phyloP scores from a whole-genome alignment of 2,797 vertebrate species.

The Malacoraja senta region DNA sequence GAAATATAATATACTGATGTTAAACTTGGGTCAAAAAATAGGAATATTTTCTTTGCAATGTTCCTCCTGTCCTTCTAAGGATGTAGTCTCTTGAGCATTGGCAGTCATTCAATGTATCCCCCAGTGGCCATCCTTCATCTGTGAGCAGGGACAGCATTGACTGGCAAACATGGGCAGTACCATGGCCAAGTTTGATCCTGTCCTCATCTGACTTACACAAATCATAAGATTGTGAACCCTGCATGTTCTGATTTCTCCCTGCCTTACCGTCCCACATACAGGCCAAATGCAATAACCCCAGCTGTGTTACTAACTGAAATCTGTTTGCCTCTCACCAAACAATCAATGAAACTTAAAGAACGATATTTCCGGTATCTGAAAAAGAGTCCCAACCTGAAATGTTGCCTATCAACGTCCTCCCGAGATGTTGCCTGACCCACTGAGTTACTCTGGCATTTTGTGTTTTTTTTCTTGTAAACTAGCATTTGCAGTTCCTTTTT shows the following conservation, averaged over 20 bases:
- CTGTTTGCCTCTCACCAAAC: background rate
- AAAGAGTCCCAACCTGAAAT: too few species aligned
- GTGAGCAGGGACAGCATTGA: background rate
- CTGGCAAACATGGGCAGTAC: background rate
- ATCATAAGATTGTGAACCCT: background rate
- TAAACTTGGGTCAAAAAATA: background rate
- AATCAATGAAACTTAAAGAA: background rate
- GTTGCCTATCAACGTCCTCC: too few species aligned
- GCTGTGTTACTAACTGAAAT: background rate
- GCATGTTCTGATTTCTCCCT: background rate
- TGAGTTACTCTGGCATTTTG: too few species aligned
- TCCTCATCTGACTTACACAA: background rate
- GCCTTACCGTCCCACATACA: background rate
- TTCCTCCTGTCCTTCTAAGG: background rate
- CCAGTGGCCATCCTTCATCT: background rate
- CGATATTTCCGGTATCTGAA: too few species aligned
- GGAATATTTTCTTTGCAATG: background rate
- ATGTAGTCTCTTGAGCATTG: background rate
- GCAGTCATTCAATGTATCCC: background rate
- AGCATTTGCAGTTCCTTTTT: too few species aligned
- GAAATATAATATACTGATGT: conserved; percentile 3
- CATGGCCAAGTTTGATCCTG: background rate
- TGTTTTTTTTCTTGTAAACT: too few species aligned
- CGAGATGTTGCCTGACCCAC: too few species aligned
- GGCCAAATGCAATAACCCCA: background rate